Base-by-base conservation (phyloP, 2,888 invertebrate genomes). In the Pristionchus fissidentatus region DNA sequence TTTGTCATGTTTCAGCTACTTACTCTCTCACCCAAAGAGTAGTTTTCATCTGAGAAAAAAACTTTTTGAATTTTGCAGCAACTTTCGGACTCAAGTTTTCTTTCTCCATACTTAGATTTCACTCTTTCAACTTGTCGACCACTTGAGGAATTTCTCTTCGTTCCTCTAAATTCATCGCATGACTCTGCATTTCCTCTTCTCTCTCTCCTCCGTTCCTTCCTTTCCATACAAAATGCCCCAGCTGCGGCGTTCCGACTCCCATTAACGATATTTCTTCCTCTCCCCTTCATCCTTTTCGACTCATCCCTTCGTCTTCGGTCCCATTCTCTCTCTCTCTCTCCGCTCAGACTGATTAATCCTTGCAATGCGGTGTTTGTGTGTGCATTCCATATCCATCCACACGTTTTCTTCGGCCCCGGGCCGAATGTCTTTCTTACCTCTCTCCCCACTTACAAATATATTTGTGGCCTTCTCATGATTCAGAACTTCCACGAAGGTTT, bases 161-260 rank as follows among this genome's bases (percentile, higher is more conserved):
- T n/a, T n/a, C n/a, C n/a, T n/a, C n/a, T n/a, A n/a, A n/a, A n/a
- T n/a, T n/a, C n/a, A n/a, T n/a, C n/a, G 70, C 7, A 32, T 70
- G 70, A 70, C 70, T 70, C 41, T 70, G n/a, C 70, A n/a, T 38
- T 66, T n/a, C n/a, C n/a, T n/a, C n/a, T n/a, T n/a, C n/a, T n/a
- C n/a, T n/a, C n/a, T n/a, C n/a, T n/a, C n/a, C n/a, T n/a, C n/a
- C n/a, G n/a, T n/a, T n/a, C n/a, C n/a, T n/a, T n/a, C n/a, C n/a
- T 66, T 66, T 66, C 70, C 38, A 41, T 70, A 70, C 70, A 70
- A 70, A 70, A 41, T 41, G n/a, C 70, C 70, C n/a, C 70, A 70
- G 70, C 70, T 70, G 70, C 70, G 38, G 15, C 62, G 70, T 70
- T 70, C 70, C 19, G 32, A 41, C 70, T 22, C 43, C 70, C 70